These are phyloP conservation scores for Podarcis raffonei DNA, from an alignment of 2,113 vertebrate species.

Conservation along the genomic window DNA sequence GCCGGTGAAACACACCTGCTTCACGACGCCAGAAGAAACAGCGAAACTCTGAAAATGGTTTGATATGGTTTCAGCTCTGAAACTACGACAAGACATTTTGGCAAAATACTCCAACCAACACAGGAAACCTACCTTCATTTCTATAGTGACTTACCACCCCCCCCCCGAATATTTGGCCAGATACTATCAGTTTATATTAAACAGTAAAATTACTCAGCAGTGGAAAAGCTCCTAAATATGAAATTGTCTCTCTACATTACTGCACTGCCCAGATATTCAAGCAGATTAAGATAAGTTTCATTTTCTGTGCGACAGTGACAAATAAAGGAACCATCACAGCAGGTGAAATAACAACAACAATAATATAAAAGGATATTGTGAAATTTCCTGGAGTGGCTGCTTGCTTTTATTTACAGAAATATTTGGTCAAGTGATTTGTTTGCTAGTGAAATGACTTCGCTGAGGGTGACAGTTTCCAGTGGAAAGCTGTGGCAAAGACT, in stretches of 20 bases:
- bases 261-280: slow-evolving; percentile 32
- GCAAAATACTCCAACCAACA: slow-evolving; percentile 55
- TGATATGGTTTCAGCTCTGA: slow-evolving; percentile 72
- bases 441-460: neutral
- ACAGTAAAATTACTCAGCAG: slow-evolving; percentile 66
- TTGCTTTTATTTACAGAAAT: slow-evolving; percentile 59
- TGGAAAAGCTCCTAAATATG: slow-evolving; percentile 52
- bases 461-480: slow-evolving; percentile 12
- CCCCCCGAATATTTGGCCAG: slow-evolving; percentile 50
- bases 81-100: slow-evolving; percentile 59
- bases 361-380: slow-evolving; percentile 39
- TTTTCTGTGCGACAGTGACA: slow-evolving; percentile 62
- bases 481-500: slow-evolving; percentile 44
- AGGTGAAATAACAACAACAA: slow-evolving; percentile 50
- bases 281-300: slow-evolving; percentile 61
- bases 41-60: slow-evolving; percentile 58
- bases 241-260: slow-evolving; percentile 20
- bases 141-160: slow-evolving; percentile 55
- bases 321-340: slow-evolving; percentile 63
- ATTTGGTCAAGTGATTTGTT: slow-evolving; percentile 39
- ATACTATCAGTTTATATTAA: slow-evolving; percentile 60
- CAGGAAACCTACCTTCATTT: slow-evolving; percentile 69
- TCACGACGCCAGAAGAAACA: slow-evolving; percentile 51
- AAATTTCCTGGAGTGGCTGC: slow-evolving; percentile 53
- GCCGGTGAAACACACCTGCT: slow-evolving; percentile 63